Conservation (phyloP, 2,888 invertebrate species). For the Bhutanitis thaidina region DNA sequence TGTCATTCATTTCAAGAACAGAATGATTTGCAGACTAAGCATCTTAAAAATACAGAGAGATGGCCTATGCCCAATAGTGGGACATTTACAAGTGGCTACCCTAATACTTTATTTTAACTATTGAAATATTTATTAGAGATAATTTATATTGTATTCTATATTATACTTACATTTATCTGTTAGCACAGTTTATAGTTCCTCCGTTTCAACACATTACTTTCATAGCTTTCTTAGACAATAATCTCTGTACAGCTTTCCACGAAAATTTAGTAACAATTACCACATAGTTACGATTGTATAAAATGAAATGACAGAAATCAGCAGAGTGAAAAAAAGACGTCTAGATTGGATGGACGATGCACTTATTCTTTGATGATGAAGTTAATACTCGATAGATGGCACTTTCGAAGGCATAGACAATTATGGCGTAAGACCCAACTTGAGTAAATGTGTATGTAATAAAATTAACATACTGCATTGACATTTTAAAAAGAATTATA, state of each 20-base stretch:
- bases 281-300: conserved; percentile 53
- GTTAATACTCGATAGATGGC: conserved; percentile 55
- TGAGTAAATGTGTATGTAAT: neutral
- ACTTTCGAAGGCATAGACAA: conserved; percentile 51
- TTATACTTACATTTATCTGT: conserved; percentile 53
- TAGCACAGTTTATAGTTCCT: conserved; percentile 34
- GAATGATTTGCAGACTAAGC: too few relatives aligned
- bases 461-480: too few relatives aligned
- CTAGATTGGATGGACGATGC: conserved; percentile 47
- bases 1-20: too few relatives aligned
- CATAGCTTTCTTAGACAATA: conserved; percentile 43
- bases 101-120: too few relatives aligned
- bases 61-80: too few relatives aligned
- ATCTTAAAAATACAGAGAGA: too few relatives aligned
- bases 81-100: too few relatives aligned
- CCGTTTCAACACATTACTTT: conserved; percentile 30
- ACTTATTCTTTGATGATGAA: conserved; percentile 35
- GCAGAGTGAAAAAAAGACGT: conserved; percentile 69
- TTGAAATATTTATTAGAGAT: too few relatives aligned
- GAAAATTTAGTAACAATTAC: conserved; percentile 44
- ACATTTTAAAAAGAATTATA: too few relatives aligned
- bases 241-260: conserved; percentile 41
- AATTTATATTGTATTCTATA: too few relatives aligned
- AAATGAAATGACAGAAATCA: conserved; percentile 69
- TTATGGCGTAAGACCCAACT: conserved; percentile 42